Percentiles rank a stretch among this genome's conserved stretches.
Conservation (phyloP, 2,113 vertebrate species). For the Carlito syrichta region DNA sequence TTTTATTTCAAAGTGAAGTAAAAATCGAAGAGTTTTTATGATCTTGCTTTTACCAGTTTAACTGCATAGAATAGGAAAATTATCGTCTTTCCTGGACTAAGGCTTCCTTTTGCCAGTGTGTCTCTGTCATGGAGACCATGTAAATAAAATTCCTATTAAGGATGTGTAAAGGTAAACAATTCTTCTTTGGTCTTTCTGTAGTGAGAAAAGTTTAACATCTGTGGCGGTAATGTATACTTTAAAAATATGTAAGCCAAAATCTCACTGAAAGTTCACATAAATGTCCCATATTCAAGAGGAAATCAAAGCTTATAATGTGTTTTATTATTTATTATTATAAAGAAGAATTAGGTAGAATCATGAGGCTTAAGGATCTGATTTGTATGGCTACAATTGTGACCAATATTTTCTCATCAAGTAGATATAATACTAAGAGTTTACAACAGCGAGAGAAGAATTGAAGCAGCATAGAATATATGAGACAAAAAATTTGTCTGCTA, state of each 20-base stretch:
- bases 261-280: background rate
- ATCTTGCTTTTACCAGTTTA: constrained; percentile 80
- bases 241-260: background rate
- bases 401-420: constrained; percentile 1
- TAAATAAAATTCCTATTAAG: constrained; percentile 69
- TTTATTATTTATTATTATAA: constrained; percentile 26
- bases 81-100: constrained; percentile 63
- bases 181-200: constrained; percentile 63
- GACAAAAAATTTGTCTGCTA: background rate
- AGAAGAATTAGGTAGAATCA: background rate
- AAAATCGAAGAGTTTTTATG: constrained; percentile 78
- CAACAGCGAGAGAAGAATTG: background rate
- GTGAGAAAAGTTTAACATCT: constrained; percentile 1
- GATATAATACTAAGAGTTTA: background rate
- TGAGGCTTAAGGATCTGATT: background rate
- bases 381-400: background rate
- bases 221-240: background rate
- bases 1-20: constrained; percentile 80
- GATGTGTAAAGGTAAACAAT: constrained; percentile 64
- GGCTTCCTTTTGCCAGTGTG: constrained; percentile 73
- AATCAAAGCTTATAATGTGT: background rate
- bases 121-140: constrained; percentile 69
- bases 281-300: background rate
- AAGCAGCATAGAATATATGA: background rate
- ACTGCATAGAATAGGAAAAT: constrained; percentile 78